Conservation (phyloP, 2,113 vertebrate genomes). For the Anthoscopus minutus region DNA sequence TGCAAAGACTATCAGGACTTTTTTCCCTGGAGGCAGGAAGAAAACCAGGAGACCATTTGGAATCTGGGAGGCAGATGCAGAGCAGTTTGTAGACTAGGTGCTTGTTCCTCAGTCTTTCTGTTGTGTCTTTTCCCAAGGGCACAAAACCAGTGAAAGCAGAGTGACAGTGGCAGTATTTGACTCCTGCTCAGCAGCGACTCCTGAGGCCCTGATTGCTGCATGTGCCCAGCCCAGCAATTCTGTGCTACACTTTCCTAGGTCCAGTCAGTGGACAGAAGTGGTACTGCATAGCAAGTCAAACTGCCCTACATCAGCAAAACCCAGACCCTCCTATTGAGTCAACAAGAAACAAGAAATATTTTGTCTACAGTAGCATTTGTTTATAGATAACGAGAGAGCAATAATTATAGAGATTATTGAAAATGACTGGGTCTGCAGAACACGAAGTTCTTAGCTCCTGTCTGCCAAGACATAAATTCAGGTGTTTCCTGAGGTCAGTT, state of each 20-base stretch:
- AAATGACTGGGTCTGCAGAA: background rate
- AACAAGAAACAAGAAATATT: background rate
- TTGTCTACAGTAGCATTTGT: accelerated
- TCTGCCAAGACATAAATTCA: background rate
- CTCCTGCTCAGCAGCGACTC: background rate
- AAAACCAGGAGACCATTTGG: background rate
- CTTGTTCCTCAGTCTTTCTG: background rate
- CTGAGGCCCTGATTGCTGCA: background rate
- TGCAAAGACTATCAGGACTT: constrained; percentile 74
- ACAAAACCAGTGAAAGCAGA: background rate
- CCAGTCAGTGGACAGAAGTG: background rate
- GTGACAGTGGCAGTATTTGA: background rate
- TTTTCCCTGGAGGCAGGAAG: constrained; percentile 57
- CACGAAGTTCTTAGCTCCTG: background rate
- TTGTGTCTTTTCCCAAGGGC: background rate
- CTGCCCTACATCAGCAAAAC: no score
- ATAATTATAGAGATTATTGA: background rate
- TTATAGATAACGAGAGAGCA: background rate
- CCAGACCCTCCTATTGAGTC: background rate
- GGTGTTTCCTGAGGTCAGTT: background rate
- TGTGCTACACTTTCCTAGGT: background rate
- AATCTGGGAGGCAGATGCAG: background rate
- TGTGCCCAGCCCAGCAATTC: no score
- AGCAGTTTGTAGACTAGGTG: background rate
- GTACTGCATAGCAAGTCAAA: background rate